Conservation (phyloP, 2,113 vertebrate species). For the Brachyhypopomus occidentalis region DNA sequence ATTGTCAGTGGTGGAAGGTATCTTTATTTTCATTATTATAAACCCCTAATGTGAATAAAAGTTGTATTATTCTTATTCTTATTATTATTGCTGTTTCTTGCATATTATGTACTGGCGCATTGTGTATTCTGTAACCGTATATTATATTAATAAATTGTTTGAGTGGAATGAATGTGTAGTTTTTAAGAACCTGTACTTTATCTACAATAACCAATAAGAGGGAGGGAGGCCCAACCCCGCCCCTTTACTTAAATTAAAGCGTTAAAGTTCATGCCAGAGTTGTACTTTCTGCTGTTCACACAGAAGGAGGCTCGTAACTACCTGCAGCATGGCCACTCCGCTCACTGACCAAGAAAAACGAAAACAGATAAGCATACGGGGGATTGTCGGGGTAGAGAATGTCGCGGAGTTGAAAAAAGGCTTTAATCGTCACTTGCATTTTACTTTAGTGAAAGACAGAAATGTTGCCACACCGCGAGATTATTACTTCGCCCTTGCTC, state of each 20-base stretch:
- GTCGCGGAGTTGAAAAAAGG: constrained; percentile 88
- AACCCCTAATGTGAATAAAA: constrained; percentile 48
- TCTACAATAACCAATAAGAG: constrained; percentile 60
- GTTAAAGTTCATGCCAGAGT: constrained; percentile 16
- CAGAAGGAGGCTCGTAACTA: neutral
- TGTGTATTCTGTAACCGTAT: constrained; percentile 84
- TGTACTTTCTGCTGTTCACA: no score
- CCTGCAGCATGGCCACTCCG: constrained; percentile 79
- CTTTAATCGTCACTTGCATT: constrained; percentile 92
- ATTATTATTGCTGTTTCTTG: constrained; percentile 61
- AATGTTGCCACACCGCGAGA: constrained; percentile 89
- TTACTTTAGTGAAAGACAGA: constrained; percentile 92
- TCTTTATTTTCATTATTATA: constrained; percentile 46
- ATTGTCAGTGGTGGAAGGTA: constrained; percentile 22
- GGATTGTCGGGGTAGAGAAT: constrained; percentile 87
- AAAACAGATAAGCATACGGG: constrained; percentile 92
- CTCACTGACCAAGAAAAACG: constrained; percentile 90
- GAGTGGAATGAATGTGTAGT: constrained; percentile 54
- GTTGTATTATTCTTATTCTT: constrained; percentile 51
- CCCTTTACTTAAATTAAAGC: constrained; percentile 1
- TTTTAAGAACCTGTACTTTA: no score
- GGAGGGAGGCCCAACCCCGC: neutral
- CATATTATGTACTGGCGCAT: constrained; percentile 50
- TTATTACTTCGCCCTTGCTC: constrained; percentile 90
- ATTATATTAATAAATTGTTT: constrained; percentile 77